These are phyloP conservation scores for Laupala kohalensis DNA, from an alignment of 1,140 invertebrate genomes.

Conservation along the genomic window DNA sequence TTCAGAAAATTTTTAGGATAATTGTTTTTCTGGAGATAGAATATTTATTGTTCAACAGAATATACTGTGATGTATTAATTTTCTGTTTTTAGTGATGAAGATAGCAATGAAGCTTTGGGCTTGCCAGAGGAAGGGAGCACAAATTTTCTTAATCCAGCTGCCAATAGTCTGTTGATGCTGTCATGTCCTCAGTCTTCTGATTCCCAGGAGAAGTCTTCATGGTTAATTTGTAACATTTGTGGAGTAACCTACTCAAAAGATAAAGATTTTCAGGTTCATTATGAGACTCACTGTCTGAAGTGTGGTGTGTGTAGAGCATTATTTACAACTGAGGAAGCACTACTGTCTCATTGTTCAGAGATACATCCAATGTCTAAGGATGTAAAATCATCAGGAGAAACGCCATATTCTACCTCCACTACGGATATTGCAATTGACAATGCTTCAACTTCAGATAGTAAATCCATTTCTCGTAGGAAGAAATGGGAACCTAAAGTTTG, in stretches of 20 bases:
- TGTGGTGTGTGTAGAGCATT: constrained; percentile 30
- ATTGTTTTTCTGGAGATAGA: neutral
- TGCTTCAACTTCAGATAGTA: constrained; percentile 15
- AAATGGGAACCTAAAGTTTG: constrained; percentile 38
- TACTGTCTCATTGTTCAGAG: constrained; percentile 31
- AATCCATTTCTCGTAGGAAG: constrained; percentile 18
- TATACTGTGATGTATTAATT: neutral
- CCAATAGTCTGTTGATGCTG: constrained; percentile 13
- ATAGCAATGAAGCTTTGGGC: neutral
- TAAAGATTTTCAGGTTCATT: constrained; percentile 32
- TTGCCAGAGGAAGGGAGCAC: neutral
- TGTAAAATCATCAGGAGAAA: neutral
- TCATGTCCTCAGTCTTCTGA: constrained; percentile 7
- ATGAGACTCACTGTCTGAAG: constrained; percentile 36
- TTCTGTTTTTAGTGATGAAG: constrained; percentile 1
- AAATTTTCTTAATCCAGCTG: constrained; percentile 10
- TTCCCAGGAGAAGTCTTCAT: constrained; percentile 2
- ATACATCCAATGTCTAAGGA: constrained; percentile 18
- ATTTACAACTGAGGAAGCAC: constrained; percentile 31
- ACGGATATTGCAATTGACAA: neutral
- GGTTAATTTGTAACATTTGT: constrained; percentile 36
- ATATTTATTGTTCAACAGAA: neutral
- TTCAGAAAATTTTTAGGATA: neutral
- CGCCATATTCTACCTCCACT: neutral
- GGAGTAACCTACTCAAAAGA: constrained; percentile 33